These are phyloP conservation scores for Brienomyrus brachyistius DNA, from an alignment of 2,113 vertebrate species.

Conservation along the genomic window DNA sequence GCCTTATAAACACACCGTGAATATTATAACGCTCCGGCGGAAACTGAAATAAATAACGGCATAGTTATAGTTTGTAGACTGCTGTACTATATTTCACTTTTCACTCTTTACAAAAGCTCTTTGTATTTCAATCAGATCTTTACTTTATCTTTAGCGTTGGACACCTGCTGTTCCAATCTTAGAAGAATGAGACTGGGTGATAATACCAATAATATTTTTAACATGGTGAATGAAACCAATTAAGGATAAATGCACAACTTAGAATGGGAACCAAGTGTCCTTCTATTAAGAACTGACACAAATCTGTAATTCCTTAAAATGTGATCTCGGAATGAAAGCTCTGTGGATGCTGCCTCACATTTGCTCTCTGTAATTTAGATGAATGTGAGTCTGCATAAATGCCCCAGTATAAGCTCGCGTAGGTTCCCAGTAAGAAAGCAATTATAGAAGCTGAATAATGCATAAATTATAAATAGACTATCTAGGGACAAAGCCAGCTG, in stretches of 20 bases:
- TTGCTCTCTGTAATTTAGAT: slow-evolving; percentile 8
- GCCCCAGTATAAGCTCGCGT: not conserved
- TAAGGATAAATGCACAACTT: slow-evolving; percentile 17
- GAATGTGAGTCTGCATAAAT: slow-evolving; percentile 16
- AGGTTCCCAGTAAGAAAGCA: slow-evolving; percentile 17
- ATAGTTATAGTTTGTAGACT: not conserved
- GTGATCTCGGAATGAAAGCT: slow-evolving; percentile 15
- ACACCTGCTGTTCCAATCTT: slow-evolving; percentile 11
- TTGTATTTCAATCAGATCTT: slow-evolving; percentile 1
- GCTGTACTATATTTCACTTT: not conserved
- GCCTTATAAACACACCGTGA: not conserved
- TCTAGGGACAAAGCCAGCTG: slow-evolving; percentile 13
- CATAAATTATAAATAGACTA: slow-evolving; percentile 19
- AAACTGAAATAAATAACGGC: not conserved
- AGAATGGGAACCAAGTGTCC: not conserved
- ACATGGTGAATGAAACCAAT: slow-evolving; percentile 6
- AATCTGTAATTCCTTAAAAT: slow-evolving; percentile 12
- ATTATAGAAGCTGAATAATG: slow-evolving; percentile 25
- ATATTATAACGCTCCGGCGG: not conserved
- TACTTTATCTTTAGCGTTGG: not conserved
- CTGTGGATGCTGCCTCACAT: slow-evolving; percentile 9
- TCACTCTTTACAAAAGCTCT: not conserved
- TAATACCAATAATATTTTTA: slow-evolving; percentile 18
- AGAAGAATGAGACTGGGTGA: not conserved
- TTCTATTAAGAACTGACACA: not conserved